phyloP scores from a whole-genome alignment of 2,888 invertebrate species.

The Hypena proboscidalis region DNA sequence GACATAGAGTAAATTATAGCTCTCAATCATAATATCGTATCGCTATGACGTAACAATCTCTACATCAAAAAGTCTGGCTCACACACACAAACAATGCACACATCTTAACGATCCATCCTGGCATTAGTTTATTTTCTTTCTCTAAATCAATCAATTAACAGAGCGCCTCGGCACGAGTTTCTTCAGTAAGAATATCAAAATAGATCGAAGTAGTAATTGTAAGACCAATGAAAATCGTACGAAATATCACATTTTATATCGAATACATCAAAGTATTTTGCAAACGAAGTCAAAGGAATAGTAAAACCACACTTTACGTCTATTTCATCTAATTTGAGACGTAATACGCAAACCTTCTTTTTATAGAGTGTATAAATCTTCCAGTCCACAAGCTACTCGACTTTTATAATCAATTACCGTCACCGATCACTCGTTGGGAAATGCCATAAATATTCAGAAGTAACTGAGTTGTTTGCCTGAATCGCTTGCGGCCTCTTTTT shows the following conservation, averaged over 20 bases:
- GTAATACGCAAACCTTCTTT: constrained; percentile 50
- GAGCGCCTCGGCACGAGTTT: constrained; percentile 15
- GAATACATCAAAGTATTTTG: background rate
- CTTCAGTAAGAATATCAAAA: constrained; percentile 17
- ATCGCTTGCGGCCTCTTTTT: constrained; percentile 64
- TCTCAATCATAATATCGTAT: constrained; percentile 12
- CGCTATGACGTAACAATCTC: constrained; percentile 21
- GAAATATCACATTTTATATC: background rate
- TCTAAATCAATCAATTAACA: constrained; percentile 35
- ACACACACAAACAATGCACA: constrained; percentile 34
- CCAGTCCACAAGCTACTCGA: constrained; percentile 65
- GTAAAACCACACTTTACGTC: constrained; percentile 11
- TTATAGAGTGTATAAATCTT: constrained; percentile 73
- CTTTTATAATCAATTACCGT: constrained; percentile 80
- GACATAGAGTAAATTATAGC: background rate
- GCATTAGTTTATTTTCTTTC: constrained; percentile 33
- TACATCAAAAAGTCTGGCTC: constrained; percentile 30
- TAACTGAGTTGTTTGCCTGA: constrained; percentile 62
- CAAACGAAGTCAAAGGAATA: constrained; percentile 11
- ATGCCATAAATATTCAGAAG: constrained; percentile 70
- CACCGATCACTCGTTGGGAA: constrained; percentile 66
- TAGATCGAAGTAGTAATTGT: background rate
- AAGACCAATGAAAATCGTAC: background rate
- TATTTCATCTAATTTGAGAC: constrained; percentile 34
- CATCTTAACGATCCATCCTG: constrained; percentile 23